These are phyloP conservation scores for Drosophila nannoptera DNA, from an alignment of 1,140 invertebrate genomes.

Conservation along the genomic window DNA sequence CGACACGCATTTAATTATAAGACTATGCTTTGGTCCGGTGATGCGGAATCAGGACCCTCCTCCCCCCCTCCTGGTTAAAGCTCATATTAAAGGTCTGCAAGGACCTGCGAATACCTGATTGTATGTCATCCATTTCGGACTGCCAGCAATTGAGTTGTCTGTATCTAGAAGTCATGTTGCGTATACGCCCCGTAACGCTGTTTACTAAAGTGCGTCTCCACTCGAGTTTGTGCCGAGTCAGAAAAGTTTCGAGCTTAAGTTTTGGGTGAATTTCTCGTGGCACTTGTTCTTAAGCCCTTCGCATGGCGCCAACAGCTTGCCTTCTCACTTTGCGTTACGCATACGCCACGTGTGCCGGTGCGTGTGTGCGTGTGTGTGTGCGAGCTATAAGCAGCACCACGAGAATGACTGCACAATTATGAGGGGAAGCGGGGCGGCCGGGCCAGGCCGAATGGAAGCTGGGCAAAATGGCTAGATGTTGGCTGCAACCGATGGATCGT, in stretches of 20 bases:
- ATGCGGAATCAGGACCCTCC: conserved; percentile 5
- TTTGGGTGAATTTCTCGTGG: conserved; percentile 29
- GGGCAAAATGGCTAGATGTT: conserved; percentile 38
- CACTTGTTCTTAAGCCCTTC: conserved; percentile 50
- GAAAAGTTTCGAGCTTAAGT: conserved; percentile 32
- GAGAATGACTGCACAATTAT: conserved; percentile 67
- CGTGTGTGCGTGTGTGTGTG: conserved; percentile 12
- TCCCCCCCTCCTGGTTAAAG: no score
- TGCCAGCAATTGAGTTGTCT: not conserved
- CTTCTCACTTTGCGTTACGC: conserved; percentile 63
- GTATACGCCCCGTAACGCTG: conserved; percentile 15
- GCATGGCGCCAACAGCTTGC: conserved; percentile 52
- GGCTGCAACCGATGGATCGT: conserved; percentile 69
- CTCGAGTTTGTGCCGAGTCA: conserved; percentile 30
- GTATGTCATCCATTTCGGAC: not conserved
- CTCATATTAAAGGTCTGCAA: no score
- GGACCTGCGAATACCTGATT: not conserved
- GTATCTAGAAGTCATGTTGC: conserved; percentile 14
- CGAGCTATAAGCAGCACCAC: conserved; percentile 66
- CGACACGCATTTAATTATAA: conserved; percentile 75
- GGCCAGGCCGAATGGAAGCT: conserved; percentile 3
- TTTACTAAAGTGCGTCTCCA: conserved; percentile 24
- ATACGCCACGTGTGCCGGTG: conserved; percentile 44
- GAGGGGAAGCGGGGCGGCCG: not conserved
- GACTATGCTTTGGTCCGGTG: conserved; percentile 13